These are phyloP conservation scores for Megalops cyprinoides DNA, from an alignment of 2,797 vertebrate genomes.

Conservation along the genomic window DNA sequence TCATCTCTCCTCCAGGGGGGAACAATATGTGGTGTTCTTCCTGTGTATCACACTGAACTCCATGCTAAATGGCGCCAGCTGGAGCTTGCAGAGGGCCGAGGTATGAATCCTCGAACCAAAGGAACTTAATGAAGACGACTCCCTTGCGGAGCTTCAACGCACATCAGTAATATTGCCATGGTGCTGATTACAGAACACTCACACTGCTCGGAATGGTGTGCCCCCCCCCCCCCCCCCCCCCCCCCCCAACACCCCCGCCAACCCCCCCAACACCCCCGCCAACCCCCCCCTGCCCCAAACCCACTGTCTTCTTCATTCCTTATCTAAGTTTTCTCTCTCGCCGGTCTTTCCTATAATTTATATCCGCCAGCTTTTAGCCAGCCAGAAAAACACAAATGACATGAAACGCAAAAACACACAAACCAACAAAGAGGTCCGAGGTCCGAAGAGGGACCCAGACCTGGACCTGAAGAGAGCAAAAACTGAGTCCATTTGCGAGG, in stretches of 20 bases:
- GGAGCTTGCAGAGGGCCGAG: not conserved
- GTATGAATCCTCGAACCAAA: not conserved
- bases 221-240: not conserved
- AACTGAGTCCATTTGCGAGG: not conserved
- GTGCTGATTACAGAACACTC: too few species aligned
- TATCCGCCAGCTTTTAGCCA: not conserved
- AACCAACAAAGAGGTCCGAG: too few species aligned
- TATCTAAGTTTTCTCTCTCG: not conserved
- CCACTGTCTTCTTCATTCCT: too few species aligned
- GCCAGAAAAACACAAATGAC: not conserved
- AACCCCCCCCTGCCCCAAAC: too few species aligned
- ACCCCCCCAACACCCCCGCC: too few species aligned
- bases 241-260: too few species aligned
- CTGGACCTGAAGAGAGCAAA: too few species aligned
- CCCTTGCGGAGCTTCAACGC: not conserved
- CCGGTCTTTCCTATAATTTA: slow-evolving; percentile 12
- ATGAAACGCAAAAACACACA: not conserved
- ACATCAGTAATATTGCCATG: too few species aligned
- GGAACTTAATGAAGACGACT: not conserved
- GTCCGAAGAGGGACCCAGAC: not conserved
- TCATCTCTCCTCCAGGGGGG: not conserved
- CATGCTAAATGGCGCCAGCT: not conserved
- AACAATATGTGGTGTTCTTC: not conserved
- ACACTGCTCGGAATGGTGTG: not conserved
- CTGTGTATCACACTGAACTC: slow-evolving; percentile 3